Evolutionary conservation across 2,888 invertebrate genomes (phyloP).

Genomic region (Agriopis leucophaearia): DNA sequence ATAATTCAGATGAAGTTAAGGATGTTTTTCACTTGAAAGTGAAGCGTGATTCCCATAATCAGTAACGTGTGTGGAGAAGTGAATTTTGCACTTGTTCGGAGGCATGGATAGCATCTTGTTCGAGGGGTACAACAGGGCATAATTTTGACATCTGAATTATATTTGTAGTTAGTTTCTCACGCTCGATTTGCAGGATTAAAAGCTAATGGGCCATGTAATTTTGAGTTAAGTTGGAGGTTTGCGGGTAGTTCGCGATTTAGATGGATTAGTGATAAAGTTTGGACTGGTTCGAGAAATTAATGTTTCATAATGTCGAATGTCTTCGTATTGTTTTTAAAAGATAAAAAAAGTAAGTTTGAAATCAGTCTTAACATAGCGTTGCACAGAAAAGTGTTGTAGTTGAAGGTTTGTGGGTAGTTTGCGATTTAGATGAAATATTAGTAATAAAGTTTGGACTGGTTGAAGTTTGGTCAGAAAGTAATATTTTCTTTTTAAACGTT

Average conservation of each 20-base stretch:
- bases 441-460: too few species aligned
- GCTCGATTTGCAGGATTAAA: conserved; percentile 62
- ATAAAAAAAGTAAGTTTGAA: too few species aligned
- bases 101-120: conserved; percentile 79
- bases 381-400: too few species aligned
- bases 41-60: conserved; percentile 84
- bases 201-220: conserved; percentile 63
- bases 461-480: too few species aligned
- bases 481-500: too few species aligned
- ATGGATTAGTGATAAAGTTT: not conserved
- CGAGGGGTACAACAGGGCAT: conserved; percentile 46
- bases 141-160: conserved; percentile 56
- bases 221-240: conserved; percentile 24
- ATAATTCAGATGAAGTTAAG: conserved; percentile 15
- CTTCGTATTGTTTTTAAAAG: too few species aligned
- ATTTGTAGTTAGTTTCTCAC: conserved; percentile 61
- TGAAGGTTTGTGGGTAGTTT: too few species aligned
- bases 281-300: too few species aligned
- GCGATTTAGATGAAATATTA: too few species aligned
- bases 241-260: not conserved
- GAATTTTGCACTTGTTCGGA: conserved; percentile 82
- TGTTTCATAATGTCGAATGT: too few species aligned
- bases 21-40: conserved; percentile 48
- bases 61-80: conserved; percentile 66
- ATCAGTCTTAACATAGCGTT: too few species aligned